Evolutionary conservation across 2,113 vertebrate species (phyloP).

Genomic region (Carollia perspicillata): DNA sequence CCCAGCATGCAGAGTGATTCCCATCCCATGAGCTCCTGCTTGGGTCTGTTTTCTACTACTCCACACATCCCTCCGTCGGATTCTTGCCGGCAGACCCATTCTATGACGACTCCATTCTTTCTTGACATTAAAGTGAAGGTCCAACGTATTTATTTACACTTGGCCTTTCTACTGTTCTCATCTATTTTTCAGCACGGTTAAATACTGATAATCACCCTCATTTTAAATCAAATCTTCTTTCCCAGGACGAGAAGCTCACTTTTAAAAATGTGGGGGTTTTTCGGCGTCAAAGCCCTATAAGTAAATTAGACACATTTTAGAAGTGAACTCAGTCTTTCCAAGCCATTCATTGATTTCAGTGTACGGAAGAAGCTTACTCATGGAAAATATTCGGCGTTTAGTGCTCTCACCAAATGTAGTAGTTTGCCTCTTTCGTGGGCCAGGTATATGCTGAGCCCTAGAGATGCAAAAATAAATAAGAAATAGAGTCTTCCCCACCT

Average conservation of each 20-base stretch:
- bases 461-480: background rate
- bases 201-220: background rate
- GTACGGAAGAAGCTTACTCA: background rate
- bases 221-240: background rate
- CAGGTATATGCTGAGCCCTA: background rate
- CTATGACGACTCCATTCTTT: background rate
- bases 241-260: background rate
- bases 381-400: background rate
- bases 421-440: background rate
- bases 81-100: background rate
- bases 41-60: background rate
- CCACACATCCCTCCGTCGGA: background rate
- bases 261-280: background rate
- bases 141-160: background rate
- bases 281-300: background rate
- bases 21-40: background rate
- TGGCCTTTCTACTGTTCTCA: background rate
- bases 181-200: background rate
- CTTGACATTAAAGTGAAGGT: background rate
- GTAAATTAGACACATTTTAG: background rate
- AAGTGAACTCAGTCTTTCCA: background rate
- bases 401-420: background rate
- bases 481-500: background rate
- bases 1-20: background rate
- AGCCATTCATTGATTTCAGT: background rate